Conservation (phyloP, 1,140 invertebrate species). For the Drosophila equinoxialis region DNA sequence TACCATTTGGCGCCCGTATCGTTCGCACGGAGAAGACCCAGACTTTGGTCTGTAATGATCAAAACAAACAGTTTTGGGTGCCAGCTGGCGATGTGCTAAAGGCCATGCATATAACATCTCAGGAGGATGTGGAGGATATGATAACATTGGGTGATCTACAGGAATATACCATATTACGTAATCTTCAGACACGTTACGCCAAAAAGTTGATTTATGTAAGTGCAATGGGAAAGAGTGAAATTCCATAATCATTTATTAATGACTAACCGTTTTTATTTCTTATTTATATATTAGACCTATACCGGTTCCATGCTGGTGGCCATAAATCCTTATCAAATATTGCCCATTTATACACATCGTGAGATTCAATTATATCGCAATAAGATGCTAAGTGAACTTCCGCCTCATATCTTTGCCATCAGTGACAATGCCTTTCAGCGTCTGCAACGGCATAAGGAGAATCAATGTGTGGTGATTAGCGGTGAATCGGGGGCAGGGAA, state of each 20-base stretch:
- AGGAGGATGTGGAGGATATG: conserved; percentile 96
- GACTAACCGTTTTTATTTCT: neutral
- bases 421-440: conserved; percentile 94
- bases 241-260: neutral
- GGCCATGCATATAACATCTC: conserved; percentile 93
- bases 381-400: conserved; percentile 92
- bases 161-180: conserved; percentile 95
- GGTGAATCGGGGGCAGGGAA: conserved; percentile 97
- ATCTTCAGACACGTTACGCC: conserved; percentile 95
- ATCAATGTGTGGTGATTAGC: conserved; percentile 97
- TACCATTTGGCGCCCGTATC: conserved; percentile 92
- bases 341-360: conserved; percentile 95
- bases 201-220: conserved; percentile 95
- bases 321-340: conserved; percentile 96
- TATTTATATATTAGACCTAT: conserved; percentile 88
- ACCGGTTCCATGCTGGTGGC: conserved; percentile 96
- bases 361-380: conserved; percentile 93
- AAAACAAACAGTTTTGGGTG: conserved; percentile 87
- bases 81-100: conserved; percentile 86
- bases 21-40: conserved; percentile 90
- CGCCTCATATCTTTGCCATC: conserved; percentile 97
- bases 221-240: conserved; percentile 31
- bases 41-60: conserved; percentile 91
- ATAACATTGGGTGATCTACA: conserved; percentile 95
- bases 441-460: conserved; percentile 89